Conservation (phyloP, 1,140 invertebrate genomes). For the Gryllus bimaculatus region DNA sequence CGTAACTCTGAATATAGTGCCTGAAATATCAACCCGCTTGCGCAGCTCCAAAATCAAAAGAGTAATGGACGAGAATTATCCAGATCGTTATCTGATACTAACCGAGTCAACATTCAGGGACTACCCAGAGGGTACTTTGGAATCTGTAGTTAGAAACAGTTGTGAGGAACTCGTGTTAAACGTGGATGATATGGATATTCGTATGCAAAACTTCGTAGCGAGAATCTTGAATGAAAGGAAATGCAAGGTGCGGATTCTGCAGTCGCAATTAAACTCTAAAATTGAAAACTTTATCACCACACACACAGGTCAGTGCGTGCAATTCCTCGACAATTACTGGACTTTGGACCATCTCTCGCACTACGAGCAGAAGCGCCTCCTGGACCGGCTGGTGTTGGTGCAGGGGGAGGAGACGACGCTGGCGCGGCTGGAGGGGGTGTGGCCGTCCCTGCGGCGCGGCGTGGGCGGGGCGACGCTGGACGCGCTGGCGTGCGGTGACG, state of each 20-base stretch:
- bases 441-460: background rate
- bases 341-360: background rate
- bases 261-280: background rate
- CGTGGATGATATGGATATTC: background rate
- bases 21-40: background rate
- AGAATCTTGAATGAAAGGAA: background rate
- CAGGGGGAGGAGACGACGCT: background rate
- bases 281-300: background rate
- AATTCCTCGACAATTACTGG: background rate
- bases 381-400: background rate
- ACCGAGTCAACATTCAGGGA: background rate
- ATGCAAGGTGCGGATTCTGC: background rate
- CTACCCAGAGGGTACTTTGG: background rate
- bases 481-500: background rate
- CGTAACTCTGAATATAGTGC: background rate
- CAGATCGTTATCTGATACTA: background rate
- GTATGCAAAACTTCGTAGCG: background rate
- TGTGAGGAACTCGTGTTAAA: background rate
- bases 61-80: background rate
- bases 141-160: background rate
- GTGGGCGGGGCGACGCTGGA: background rate
- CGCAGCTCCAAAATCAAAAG: background rate
- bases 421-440: background rate
- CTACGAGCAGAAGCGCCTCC: background rate
- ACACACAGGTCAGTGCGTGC: background rate